phyloP scores from a whole-genome alignment of 2,113 vertebrate genomes.

The Stegostoma tigrinum region DNA sequence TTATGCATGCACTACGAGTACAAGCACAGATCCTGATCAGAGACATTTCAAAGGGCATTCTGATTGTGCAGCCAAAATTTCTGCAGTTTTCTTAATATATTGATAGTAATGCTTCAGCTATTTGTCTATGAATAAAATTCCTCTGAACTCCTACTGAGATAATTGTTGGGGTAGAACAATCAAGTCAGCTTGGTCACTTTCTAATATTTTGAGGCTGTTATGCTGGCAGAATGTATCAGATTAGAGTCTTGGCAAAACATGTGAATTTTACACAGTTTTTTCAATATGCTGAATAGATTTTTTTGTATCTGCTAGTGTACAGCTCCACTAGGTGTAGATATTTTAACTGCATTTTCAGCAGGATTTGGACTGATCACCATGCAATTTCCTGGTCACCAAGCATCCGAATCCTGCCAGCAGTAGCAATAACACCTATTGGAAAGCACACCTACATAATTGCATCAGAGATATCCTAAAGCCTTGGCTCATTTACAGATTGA shows the following conservation, averaged over 20 bases:
- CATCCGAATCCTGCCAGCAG: neutral
- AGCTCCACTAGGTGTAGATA: neutral
- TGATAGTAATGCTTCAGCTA: neutral
- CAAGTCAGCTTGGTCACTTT: neutral
- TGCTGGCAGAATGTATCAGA: neutral
- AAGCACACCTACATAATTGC: neutral
- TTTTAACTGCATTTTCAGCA: neutral
- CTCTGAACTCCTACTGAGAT: neutral
- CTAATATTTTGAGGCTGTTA: neutral
- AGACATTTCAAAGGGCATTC: neutral
- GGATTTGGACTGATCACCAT: neutral
- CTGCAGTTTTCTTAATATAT: neutral
- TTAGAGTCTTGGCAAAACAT: neutral
- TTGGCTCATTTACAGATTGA: neutral
- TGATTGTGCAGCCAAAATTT: neutral
- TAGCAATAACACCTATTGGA: neutral
- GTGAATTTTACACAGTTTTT: neutral
- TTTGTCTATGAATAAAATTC: neutral
- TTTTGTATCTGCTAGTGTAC: neutral
- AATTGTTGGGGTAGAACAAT: neutral
- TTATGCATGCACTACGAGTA: neutral
- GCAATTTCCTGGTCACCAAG: neutral
- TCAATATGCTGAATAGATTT: neutral
- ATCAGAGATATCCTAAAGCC: neutral
- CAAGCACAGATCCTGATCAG: neutral